phyloP scores from a whole-genome alignment of 2,797 vertebrate species.

The Melanogrammus aeglefinus region DNA sequence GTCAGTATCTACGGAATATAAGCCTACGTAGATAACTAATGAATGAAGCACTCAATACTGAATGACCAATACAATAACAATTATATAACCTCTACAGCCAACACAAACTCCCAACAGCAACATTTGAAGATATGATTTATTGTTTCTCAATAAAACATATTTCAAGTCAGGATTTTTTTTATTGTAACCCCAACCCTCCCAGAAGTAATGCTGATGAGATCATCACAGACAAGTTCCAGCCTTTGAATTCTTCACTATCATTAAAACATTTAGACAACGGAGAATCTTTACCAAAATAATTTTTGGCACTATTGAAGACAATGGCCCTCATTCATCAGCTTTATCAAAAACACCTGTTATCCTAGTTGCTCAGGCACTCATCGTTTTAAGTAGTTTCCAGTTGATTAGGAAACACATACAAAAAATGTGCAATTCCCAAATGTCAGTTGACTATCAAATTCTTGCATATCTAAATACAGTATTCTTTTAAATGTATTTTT shows the following conservation, averaged over 20 bases:
- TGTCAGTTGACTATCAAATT: neutral
- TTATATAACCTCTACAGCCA: neutral
- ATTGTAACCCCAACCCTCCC: constrained; percentile 37
- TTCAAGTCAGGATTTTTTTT: constrained; percentile 29
- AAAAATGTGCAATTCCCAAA: neutral
- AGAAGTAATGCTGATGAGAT: constrained; percentile 48
- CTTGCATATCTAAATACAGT: neutral
- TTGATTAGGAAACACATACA: neutral
- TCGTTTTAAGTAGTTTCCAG: neutral
- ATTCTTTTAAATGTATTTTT: neutral
- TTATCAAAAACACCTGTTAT: constrained; percentile 9
- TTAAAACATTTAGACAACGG: constrained; percentile 18
- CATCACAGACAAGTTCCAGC: constrained; percentile 28
- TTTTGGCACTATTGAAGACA: constrained; percentile 42
- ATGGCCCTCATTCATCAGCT: constrained; percentile 30
- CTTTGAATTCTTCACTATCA: constrained; percentile 29
- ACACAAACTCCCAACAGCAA: constrained; percentile 17
- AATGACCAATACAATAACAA: neutral
- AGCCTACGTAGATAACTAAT: neutral
- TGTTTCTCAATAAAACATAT: constrained; percentile 57
- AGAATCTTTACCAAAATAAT: constrained; percentile 34
- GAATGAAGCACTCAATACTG: neutral
- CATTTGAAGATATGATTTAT: constrained; percentile 54
- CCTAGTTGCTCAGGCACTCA: neutral
- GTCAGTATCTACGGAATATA: neutral